These are phyloP conservation scores for Diadegma fenestrale DNA, from an alignment of 2,888 invertebrate species.

Conservation along the genomic window DNA sequence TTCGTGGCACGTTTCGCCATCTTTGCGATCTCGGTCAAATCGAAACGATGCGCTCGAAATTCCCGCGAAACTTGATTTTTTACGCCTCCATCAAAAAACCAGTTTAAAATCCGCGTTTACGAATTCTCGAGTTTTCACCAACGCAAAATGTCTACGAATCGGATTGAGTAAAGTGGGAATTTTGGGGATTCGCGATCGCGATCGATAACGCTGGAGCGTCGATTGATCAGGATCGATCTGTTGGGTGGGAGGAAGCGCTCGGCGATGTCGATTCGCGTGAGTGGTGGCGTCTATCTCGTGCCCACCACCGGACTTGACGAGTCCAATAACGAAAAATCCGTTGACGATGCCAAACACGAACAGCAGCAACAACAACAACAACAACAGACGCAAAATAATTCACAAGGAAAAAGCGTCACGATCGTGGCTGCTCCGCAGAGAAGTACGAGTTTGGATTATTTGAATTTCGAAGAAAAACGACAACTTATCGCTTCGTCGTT, in stretches of 20 bases:
- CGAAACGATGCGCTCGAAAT: conserved; percentile 18
- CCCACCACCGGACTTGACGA: conserved; percentile 76
- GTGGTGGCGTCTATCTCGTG: conserved; percentile 83
- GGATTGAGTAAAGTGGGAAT: too few species aligned
- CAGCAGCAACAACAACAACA: conserved; percentile 68
- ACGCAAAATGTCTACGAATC: not conserved
- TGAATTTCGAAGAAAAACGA: conserved; percentile 96
- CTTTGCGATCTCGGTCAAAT: conserved; percentile 7
- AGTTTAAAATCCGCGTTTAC: not conserved
- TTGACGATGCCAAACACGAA: conserved; percentile 71
- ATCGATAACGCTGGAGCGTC: conserved; percentile 50
- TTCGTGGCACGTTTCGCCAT: conserved; percentile 15
- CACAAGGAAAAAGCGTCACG: conserved; percentile 87
- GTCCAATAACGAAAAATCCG: conserved; percentile 70
- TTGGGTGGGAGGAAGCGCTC: conserved; percentile 58
- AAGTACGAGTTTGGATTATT: conserved; percentile 94
- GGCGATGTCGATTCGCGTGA: conserved; percentile 83
- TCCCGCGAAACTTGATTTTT: not conserved
- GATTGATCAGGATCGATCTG: conserved; percentile 63
- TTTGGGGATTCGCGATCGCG: not conserved
- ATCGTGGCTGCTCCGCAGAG: conserved; percentile 89
- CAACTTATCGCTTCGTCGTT: conserved; percentile 95
- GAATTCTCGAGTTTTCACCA: not conserved
- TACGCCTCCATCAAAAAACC: not conserved
- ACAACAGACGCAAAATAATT: conserved; percentile 71